A percentile compares a stretch with the other conserved stretches of the same genome.
phyloP scores from a whole-genome alignment of 2,113 vertebrate species.

The Phocoena sinus region DNA sequence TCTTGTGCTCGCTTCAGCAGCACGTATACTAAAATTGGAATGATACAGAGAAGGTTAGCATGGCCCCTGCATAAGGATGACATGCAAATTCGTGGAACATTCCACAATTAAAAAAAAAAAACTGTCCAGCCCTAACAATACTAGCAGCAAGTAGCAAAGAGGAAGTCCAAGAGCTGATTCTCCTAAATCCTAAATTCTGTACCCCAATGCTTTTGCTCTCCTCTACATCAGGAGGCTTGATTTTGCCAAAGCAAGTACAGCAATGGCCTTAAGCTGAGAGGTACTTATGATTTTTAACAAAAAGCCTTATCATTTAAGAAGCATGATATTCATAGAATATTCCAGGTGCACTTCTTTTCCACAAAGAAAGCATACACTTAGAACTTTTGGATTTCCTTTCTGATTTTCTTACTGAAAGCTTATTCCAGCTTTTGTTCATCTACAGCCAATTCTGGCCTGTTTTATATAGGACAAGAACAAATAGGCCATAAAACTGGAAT shows the following conservation, averaged over 20 bases:
- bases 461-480: constrained; percentile 12
- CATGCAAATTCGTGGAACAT: neutral
- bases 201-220: neutral
- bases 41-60: neutral
- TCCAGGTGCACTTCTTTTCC: neutral
- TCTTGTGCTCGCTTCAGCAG: neutral
- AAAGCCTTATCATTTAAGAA: constrained; percentile 2
- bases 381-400: constrained; percentile 34
- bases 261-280: neutral
- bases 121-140: neutral
- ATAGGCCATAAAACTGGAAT: neutral
- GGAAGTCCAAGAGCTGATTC: neutral
- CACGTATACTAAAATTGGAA: neutral
- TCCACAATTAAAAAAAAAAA: neutral
- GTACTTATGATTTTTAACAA: neutral
- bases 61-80: neutral
- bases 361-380: neutral
- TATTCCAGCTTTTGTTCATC: constrained; percentile 1
- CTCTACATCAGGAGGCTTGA: neutral
- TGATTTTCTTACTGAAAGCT: constrained; percentile 31
- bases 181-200: neutral
- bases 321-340: neutral
- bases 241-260: neutral
- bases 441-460: neutral
- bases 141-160: neutral